Evolutionary conservation across 2,888 invertebrate genomes (phyloP), one percentile per base, ranked within the genome.

Genomic region (Acleris literana): DNA sequence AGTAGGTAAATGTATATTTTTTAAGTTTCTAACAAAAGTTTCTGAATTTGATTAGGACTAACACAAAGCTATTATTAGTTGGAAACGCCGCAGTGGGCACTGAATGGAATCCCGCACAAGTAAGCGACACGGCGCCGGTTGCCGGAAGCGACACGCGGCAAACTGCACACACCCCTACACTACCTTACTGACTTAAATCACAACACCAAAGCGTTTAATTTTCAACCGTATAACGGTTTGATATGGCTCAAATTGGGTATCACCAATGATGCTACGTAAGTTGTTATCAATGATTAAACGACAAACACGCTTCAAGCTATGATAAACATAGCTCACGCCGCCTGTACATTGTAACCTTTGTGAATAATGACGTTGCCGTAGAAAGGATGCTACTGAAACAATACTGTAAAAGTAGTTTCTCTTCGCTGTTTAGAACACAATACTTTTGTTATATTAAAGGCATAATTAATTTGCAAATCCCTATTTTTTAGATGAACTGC

Each of bases 21-120:
- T 25, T 20, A 11, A 11, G 1, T 6, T 3, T 1, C 13, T 22
- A 39, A 33, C 33, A 20, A 13, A 11, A n/a, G 33, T 43, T 22
- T 43, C 22, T 17, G 22, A 25, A 56, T 56, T 44, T 43, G 25
- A 43, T 44, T 56, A 44, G 5, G 7, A 22, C 22, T 22, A 20
- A 55, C 43, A 55, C 55, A 55, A 55, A 55, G 46, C 57, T 46
- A 57, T 57, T 57, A 57, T 57, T 57, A 57, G 57, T 57, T 57
- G 5, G 25, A 25, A 43, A 18, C 55, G 13, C 11, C 16, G 55
- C 39, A 20, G 57, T 44, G 57, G 25, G 57, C 22, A 46, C 22
- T 54, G 54, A 29, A 54, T 54, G 48, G 54, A 46, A 46, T 54
- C 61, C 44, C 43, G 43, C 61, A 61, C 53, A 11, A 52, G 39